phyloP scores from a whole-genome alignment of 2,113 vertebrate genomes.

The Sprattus sprattus region DNA sequence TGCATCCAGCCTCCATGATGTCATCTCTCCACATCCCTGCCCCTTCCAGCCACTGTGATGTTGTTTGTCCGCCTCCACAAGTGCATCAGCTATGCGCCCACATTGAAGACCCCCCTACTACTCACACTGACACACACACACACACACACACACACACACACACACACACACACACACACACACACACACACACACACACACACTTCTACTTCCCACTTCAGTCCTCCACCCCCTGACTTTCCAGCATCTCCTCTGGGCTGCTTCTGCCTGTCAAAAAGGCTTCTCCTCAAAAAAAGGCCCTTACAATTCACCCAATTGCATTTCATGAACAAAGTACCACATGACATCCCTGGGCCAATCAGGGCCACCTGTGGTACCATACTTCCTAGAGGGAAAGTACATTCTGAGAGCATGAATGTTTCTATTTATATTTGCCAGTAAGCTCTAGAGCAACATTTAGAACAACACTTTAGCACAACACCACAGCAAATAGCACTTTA shows the following conservation, averaged over 20 bases:
- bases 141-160: not conserved
- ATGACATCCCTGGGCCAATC: conserved; percentile 62
- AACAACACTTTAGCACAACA: conserved; percentile 61
- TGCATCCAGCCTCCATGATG: conserved; percentile 46
- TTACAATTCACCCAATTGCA: conserved; percentile 70
- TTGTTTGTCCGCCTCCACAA: conserved; percentile 37
- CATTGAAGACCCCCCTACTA: not conserved
- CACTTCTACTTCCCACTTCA: not conserved
- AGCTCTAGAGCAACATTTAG: conserved; percentile 65
- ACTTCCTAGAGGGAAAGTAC: conserved; percentile 73
- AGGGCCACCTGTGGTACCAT: conserved; percentile 52
- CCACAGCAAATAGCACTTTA: conserved; percentile 17
- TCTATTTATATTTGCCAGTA: conserved; percentile 74
- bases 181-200: not conserved
- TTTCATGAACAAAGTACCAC: conserved; percentile 51
- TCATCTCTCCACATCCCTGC: conserved; percentile 48
- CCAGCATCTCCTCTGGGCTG: conserved; percentile 68
- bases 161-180: not conserved
- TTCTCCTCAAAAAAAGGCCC: conserved; percentile 69
- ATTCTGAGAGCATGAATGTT: conserved; percentile 69
- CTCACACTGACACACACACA: not conserved
- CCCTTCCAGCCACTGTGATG: conserved; percentile 44
- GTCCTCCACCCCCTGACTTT: conserved; percentile 54
- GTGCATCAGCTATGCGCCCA: not conserved
- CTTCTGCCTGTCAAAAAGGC: conserved; percentile 71